These are phyloP conservation scores for Ceratotherium simum DNA, from an alignment of 2,113 vertebrate genomes.

Conservation along the genomic window DNA sequence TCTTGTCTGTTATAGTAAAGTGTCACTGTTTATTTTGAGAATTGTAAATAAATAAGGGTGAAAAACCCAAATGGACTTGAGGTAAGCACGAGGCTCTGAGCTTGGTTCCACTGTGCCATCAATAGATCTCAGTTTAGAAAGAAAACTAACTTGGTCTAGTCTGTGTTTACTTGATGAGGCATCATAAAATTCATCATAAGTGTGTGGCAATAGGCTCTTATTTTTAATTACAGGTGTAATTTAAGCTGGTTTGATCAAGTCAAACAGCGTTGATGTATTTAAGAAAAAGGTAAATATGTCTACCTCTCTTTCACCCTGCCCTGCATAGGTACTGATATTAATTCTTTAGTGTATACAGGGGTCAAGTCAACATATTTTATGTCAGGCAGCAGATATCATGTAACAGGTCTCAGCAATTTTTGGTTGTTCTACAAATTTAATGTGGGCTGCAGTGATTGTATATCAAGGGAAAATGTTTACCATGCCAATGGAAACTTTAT, in stretches of 20 bases:
- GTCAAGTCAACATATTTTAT: not conserved
- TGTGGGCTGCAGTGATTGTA: not conserved
- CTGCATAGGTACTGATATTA: not conserved
- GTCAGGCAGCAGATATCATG: not conserved
- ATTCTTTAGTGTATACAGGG: not conserved
- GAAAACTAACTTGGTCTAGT: constrained; percentile 50
- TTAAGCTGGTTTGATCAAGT: not conserved
- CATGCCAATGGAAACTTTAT: not conserved
- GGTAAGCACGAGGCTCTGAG: not conserved
- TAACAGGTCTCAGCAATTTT: not conserved
- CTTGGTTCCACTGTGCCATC: not conserved
- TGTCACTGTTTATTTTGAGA: not conserved
- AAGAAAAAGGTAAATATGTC: not conserved
- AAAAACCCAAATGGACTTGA: not conserved
- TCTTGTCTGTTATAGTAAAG: not conserved
- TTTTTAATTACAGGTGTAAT: not conserved
- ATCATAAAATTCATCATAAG: not conserved
- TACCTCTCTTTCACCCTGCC: not conserved
- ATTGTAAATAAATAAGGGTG: not conserved
- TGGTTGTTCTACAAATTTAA: constrained; percentile 12
- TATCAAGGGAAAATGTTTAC: not conserved
- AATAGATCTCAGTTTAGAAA: constrained; percentile 43
- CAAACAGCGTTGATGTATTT: not conserved
- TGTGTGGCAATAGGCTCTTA: not conserved
- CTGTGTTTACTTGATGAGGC: not conserved